Evolutionary conservation across 1,140 invertebrate species (phyloP), one percentile per base, ranked within the genome.

Genomic region (Episyrphus balteatus): DNA sequence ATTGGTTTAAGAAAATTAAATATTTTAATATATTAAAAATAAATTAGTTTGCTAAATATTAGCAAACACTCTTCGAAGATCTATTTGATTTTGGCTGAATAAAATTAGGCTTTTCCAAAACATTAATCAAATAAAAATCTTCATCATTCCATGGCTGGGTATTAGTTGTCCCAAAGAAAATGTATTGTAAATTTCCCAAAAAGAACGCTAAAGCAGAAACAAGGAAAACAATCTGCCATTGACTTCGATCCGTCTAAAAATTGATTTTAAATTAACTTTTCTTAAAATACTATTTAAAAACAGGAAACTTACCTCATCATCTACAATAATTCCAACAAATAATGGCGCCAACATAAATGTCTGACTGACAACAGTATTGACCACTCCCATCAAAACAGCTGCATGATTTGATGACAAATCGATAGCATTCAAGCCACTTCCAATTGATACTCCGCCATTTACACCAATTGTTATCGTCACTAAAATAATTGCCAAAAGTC

Each of bases 181-280:
- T 48, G 55, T 84, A 91, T 38, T 82, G 67, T 0, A 84, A 57
- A 52, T 83, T 83, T 5, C 82, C 80, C 38, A 80, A 52, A 33
- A 81, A 67, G 52, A 86, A 86, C 10, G 89, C 68, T 5, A 70
- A 75, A 13, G 83, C 76, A 1, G 83, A 75, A n/a, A 88, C 73
- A 55, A 81, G 81, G 64, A 90, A 91, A 0, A 89, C 81, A 31
- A 75, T 76, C 51, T 78, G 76, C 88, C 88, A 92, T 54, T 78
- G 70, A 0, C 56, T 34, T 3, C 73, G 68, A 57, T 78, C 66
- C 3, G 61, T 60, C 77, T 79, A 31, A 0, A 49, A 51, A 47
- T n/a, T n/a, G n/a, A n/a, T n/a, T n/a, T n/a, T n/a, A n/a, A n/a
- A n/a, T n/a, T n/a, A n/a, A n/a, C n/a, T n/a, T n/a, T n/a, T n/a